A percentile compares a stretch with the other conserved stretches of the same genome.
These are phyloP conservation scores for Ophion ellenae DNA, from an alignment of 2,888 invertebrate species.

Conservation along the genomic window DNA sequence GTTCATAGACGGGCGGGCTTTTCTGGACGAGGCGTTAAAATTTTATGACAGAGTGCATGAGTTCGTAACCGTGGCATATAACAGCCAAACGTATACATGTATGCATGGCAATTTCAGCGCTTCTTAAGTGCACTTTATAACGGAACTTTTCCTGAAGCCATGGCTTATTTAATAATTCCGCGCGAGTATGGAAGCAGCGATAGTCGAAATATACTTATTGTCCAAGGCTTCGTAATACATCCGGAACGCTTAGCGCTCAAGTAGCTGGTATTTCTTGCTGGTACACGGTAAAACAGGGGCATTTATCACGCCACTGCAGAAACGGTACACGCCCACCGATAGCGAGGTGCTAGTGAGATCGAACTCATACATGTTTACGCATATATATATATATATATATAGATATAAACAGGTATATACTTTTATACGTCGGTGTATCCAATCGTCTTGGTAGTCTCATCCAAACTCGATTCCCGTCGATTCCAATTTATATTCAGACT, in stretches of 20 bases:
- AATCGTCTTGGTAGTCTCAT: conserved; percentile 37
- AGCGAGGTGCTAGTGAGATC: background rate
- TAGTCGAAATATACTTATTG: conserved; percentile 29
- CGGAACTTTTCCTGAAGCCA: conserved; percentile 24
- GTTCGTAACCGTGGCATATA: background rate
- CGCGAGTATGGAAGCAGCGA: conserved; percentile 1
- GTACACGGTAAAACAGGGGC: conserved; percentile 45
- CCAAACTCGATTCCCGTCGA: conserved; percentile 27
- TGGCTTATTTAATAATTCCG: conserved; percentile 19
- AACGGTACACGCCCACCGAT: conserved; percentile 50
- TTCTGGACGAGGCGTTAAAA: conserved; percentile 17
- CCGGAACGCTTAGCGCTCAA: conserved; percentile 41
- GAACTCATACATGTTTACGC: background rate
- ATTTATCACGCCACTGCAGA: conserved; percentile 56
- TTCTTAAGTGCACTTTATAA: conserved; percentile 13
- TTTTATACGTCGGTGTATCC: conserved; percentile 37
- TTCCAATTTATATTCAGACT: conserved; percentile 63
- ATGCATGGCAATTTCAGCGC: conserved; percentile 3
- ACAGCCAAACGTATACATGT: background rate
- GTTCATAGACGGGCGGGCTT: background rate
- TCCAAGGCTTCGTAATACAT: conserved; percentile 11
- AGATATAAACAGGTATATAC: background rate
- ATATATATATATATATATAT: conserved; percentile 32
- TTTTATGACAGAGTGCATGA: conserved; percentile 12
- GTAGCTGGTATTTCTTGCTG: conserved; percentile 21